Conservation (phyloP, 2,888 invertebrate genomes). For the Keiferia lycopersicella region DNA sequence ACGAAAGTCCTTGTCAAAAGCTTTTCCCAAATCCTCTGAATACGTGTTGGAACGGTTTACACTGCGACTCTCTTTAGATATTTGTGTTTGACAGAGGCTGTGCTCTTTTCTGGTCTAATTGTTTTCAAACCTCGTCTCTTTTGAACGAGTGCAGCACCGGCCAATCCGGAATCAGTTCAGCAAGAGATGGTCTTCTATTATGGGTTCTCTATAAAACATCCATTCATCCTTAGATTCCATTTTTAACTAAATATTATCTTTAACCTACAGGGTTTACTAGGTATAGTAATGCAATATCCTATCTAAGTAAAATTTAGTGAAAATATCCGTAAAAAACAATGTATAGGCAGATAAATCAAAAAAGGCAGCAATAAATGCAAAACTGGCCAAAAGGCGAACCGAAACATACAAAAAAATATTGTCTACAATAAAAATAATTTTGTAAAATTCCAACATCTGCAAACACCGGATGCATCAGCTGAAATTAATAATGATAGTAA, state of each 20-base stretch:
- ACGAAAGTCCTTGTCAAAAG: not conserved
- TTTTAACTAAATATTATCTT: constrained; percentile 20
- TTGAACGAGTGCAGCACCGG: constrained; percentile 92
- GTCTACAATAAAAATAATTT: constrained; percentile 26
- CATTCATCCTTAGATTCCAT: constrained; percentile 59
- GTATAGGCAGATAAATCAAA: constrained; percentile 13
- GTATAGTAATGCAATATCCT: too few relatives aligned
- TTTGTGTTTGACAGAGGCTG: constrained; percentile 66
- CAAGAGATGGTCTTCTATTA: constrained; percentile 92
- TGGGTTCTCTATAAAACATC: constrained; percentile 78
- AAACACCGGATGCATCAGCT: constrained; percentile 74
- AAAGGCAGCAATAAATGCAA: constrained; percentile 10
- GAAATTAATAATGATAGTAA: constrained; percentile 67
- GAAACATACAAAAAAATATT: constrained; percentile 12
- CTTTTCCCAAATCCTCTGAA: not conserved
- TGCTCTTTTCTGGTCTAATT: constrained; percentile 61
- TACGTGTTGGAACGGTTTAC: constrained; percentile 27
- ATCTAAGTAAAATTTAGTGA: not conserved
- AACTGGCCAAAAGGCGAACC: constrained; percentile 2
- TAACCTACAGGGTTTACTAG: too few relatives aligned
- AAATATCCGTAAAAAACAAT: not conserved
- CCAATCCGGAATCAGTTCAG: constrained; percentile 98
- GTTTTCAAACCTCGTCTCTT: constrained; percentile 91
- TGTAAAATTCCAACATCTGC: constrained; percentile 74
- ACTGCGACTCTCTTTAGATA: constrained; percentile 37